Evolutionary conservation across 2,888 invertebrate species (phyloP).

Genomic region (Temnothorax ravouxi): DNA sequence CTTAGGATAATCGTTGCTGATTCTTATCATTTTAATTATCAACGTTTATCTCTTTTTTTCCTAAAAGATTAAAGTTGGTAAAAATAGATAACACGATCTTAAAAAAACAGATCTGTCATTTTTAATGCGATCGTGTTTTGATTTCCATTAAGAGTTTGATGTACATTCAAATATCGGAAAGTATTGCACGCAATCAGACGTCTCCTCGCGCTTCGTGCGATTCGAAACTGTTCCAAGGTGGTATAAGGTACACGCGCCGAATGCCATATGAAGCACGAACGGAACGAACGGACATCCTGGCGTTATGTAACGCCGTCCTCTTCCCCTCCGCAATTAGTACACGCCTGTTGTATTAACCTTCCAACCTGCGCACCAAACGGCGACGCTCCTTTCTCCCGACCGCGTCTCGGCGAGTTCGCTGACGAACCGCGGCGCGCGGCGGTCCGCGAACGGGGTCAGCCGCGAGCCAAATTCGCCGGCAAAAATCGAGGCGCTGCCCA

Average conservation of each 20-base stretch:
- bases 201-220: slow-evolving; percentile 10
- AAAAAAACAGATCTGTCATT: not conserved
- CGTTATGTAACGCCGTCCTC: slow-evolving; percentile 61
- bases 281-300: slow-evolving; percentile 75
- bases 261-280: slow-evolving; percentile 73
- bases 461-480: slow-evolving; percentile 62
- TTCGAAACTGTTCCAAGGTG: slow-evolving; percentile 68
- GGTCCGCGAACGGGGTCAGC: slow-evolving; percentile 55
- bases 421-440: not conserved
- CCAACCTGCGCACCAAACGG: slow-evolving; percentile 32
- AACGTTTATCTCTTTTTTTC: not conserved
- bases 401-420: not conserved
- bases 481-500: slow-evolving; percentile 59
- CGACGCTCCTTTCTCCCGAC: slow-evolving; percentile 58
- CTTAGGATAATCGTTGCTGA: not conserved
- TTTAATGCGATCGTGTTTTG: not conserved
- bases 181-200: not conserved
- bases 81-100: not conserved
- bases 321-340: slow-evolving; percentile 20
- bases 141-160: not conserved
- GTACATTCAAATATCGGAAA: not conserved
- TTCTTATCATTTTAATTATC: slow-evolving; percentile 1
- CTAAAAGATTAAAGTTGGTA: not conserved
- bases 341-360: slow-evolving; percentile 19
- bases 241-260: slow-evolving; percentile 61